Conservation (phyloP, 2,888 invertebrate species). For the Laspeyria flexula region DNA sequence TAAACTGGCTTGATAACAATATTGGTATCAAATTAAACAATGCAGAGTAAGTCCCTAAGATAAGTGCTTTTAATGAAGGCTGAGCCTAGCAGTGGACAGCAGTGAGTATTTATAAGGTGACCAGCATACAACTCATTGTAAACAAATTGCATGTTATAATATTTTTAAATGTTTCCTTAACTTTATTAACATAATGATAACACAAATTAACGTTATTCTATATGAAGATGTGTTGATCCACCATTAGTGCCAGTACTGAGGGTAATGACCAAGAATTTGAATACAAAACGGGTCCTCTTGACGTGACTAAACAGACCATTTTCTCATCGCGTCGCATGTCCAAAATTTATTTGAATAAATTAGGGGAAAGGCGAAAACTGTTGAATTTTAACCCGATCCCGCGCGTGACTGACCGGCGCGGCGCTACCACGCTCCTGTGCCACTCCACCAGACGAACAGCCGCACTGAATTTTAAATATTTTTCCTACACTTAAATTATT, state of each 20-base stretch:
- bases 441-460: constrained; percentile 26
- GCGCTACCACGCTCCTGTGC: not conserved
- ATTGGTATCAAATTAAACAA: no score
- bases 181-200: no score
- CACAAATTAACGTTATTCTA: constrained; percentile 28
- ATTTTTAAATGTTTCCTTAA: no score
- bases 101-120: no score
- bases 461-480: constrained; percentile 57
- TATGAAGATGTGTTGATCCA: constrained; percentile 40
- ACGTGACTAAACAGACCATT: constrained; percentile 63
- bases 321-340: constrained; percentile 68
- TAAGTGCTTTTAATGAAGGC: no score
- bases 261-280: constrained; percentile 44
- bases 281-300: constrained; percentile 43
- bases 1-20: no score
- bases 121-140: no score
- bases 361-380: constrained; percentile 70
- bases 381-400: constrained; percentile 76
- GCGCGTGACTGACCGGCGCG: constrained; percentile 55
- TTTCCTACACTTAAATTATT: constrained; percentile 50
- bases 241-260: constrained; percentile 27
- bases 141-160: no score
- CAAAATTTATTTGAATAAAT: constrained; percentile 82
- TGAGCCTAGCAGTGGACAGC: no score
- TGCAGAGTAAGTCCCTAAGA: no score